These are phyloP conservation scores for Argyrosomus regius DNA, from an alignment of 2,797 vertebrate species.

Conservation along the genomic window DNA sequence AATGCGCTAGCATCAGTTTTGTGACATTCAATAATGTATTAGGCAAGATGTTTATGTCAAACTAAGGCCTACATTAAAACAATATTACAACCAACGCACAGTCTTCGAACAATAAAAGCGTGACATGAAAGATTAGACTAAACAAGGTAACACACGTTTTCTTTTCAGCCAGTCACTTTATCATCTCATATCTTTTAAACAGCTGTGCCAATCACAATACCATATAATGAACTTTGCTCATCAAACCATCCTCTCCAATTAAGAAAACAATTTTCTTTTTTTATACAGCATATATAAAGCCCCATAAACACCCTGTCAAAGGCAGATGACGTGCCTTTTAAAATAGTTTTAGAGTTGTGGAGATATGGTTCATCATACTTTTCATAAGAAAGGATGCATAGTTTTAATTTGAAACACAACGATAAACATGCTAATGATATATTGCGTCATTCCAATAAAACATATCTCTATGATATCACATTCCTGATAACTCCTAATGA, in stretches of 20 bases:
- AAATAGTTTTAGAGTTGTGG: background rate
- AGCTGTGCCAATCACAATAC: constrained; percentile 9
- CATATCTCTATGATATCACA: background rate
- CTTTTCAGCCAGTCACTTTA: background rate
- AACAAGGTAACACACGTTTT: background rate
- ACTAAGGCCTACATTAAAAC: background rate
- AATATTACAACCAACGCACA: background rate
- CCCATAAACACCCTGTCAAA: background rate
- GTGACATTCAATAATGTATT: constrained; percentile 17
- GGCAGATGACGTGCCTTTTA: background rate
- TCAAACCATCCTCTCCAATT: background rate
- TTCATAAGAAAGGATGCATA: background rate
- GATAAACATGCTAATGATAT: background rate
- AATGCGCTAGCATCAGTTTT: constrained; percentile 11
- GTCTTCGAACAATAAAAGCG: background rate
- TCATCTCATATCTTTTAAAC: background rate
- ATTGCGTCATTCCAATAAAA: background rate
- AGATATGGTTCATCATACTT: background rate
- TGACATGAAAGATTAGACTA: constrained; percentile 4
- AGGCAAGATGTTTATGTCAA: constrained; percentile 6
- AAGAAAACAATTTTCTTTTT: background rate
- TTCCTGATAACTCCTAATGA: background rate
- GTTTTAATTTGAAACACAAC: background rate
- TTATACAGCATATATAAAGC: background rate
- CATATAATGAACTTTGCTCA: constrained; percentile 2